Base-by-base conservation (phyloP, 1,140 invertebrate genomes). In the Reticulitermes speratus region DNA sequence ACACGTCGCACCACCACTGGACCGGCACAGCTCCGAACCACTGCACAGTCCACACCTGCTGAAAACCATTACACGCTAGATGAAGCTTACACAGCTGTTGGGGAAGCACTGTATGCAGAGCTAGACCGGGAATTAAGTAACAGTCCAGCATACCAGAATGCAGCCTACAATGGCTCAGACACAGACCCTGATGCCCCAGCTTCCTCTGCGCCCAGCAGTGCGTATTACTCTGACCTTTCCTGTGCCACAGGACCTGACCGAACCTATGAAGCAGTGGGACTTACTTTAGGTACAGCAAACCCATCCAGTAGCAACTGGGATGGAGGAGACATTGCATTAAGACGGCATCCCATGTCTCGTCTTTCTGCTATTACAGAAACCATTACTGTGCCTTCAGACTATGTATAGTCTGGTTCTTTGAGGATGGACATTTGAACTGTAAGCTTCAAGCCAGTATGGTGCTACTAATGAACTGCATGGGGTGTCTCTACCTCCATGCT, bases 31-130 rank as follows among this genome's bases (percentile, higher is more conserved):
- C 89, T 92, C 87, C 90, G 85, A 11, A 38, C 92, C 65, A 90
- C 90, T 9, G 90, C 91, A 85, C 90, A 90, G 8, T 89, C 90
- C 16, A 90, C 90, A 21, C 93, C 93, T 5, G 93, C 93, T 21
- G 94, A 94, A 89, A 95, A 95, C 89, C 94, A 95, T 89, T 95
- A 95, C 89, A 95, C 94, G 16, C 94, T 95, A 93, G 94, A 95
- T 86, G 94, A 94, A 84, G 92, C 94, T 82, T 93, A 93, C 87
- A 91, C 92, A 88, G 90, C 90, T 86, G 91, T 91, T 11, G 92
- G 91, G 2, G 94, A 95, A 88, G 94, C 94, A 1, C 90, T 95
- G 2, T 95, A 95, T 88, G 94, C 94, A 44, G 94, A 95, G 90
- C 90, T 95, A 87, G 94, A 95, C 89, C 91, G 90, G 45, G 91